Evolutionary conservation across 2,888 invertebrate species (phyloP), one percentile per base, ranked within the genome.

Genomic region (Sinhomidia bicolor): DNA sequence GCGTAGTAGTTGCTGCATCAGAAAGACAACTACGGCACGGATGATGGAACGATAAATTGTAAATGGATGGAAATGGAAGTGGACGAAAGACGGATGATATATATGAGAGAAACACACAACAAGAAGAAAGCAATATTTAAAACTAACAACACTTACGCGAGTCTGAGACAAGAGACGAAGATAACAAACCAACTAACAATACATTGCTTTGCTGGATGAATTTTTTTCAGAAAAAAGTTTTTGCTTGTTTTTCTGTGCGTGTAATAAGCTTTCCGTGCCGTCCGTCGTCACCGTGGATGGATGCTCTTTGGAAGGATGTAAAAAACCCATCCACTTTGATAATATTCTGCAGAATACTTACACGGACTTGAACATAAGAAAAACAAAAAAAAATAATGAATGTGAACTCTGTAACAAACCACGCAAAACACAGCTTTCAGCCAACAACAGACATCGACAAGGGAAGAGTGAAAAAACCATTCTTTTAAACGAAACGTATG

Each of bases 231-330:
- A 47, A 14, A 12, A 14, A 47, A 5, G 44, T 47, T 2, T 47
- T 7, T 36, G 9, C 4, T 36, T 47, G 9, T 47, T 47, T 47
- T 23, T 57, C 57, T n/a, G n/a, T n/a, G n/a, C n/a, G n/a, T n/a
- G n/a, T n/a, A n/a, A n/a, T n/a, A n/a, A n/a, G n/a, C n/a, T n/a
- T n/a, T n/a, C n/a, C n/a, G n/a, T n/a, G n/a, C n/a, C n/a, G n/a
- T n/a, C n/a, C n/a, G n/a, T n/a, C n/a, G n/a, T n/a, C n/a, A n/a
- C n/a, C n/a, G 6, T 57, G 57, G 57, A 68, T 17, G 65, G 9
- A 12, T 68, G 32, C 36, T 36, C 36, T 68, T n/a, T 14, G 65
- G 36, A 68, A 68, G 65, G 65, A 68, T 68, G 36, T 68, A 57
- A 23, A 57, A 54, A 54, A 54, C n/a, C 6, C 51, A 51, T 3